These are phyloP conservation scores for Hyles vespertilio DNA, from an alignment of 1,140 invertebrate species.

Conservation along the genomic window DNA sequence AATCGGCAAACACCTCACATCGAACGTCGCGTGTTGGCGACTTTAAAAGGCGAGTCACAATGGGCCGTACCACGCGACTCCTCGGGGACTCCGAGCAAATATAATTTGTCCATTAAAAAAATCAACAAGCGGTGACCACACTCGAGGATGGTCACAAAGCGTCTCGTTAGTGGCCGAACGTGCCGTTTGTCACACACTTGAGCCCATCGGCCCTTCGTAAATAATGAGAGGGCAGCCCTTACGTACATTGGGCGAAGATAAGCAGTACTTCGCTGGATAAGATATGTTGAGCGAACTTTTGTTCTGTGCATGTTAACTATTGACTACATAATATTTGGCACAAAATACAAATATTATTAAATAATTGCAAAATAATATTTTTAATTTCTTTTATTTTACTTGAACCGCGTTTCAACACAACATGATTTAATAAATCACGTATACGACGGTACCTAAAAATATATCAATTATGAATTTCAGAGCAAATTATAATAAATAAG, in stretches of 20 bases:
- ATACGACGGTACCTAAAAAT: too few species aligned
- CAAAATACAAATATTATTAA: too few species aligned
- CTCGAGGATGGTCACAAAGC: conserved; percentile 68
- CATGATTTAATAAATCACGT: too few species aligned
- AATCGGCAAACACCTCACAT: conserved; percentile 31
- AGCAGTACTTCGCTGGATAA: conserved; percentile 11
- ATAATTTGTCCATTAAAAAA: conserved; percentile 74
- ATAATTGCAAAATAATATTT: too few species aligned
- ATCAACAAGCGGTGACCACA: conserved; percentile 64
- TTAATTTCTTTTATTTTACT: too few species aligned
- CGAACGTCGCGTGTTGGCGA: conserved; percentile 34
- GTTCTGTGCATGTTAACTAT: not conserved
- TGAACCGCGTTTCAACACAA: too few species aligned
- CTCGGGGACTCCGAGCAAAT: conserved; percentile 55
- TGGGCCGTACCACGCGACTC: conserved; percentile 30
- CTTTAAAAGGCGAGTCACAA: conserved; percentile 51
- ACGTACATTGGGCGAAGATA: conserved; percentile 20
- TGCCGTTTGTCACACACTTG: conserved; percentile 70
- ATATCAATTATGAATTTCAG: too few species aligned
- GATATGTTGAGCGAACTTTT: not conserved
- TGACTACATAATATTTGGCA: not conserved
- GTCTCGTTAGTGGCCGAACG: conserved; percentile 71
- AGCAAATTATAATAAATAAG: too few species aligned
- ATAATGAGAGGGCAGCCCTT: conserved; percentile 69
- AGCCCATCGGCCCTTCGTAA: conserved; percentile 72